A percentile compares a stretch with the other conserved stretches of the same genome.
Evolutionary conservation across 2,888 invertebrate genomes (phyloP).

Genomic region (Meiosimyza platycephala): DNA sequence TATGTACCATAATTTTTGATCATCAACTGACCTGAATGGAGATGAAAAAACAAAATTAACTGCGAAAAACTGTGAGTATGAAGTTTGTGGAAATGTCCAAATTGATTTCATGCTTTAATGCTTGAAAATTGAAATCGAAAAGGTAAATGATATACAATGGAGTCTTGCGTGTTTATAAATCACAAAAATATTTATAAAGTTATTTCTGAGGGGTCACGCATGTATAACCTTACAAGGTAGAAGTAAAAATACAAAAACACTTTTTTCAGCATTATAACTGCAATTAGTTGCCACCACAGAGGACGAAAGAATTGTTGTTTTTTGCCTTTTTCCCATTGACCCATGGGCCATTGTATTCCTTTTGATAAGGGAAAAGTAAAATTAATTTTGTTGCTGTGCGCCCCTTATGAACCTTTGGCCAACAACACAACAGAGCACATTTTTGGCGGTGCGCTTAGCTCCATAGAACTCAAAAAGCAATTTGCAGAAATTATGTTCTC

Average conservation of each 20-base stretch:
- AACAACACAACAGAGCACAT: neutral
- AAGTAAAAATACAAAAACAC: neutral
- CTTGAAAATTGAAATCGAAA: neutral
- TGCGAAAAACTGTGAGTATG: too few species aligned
- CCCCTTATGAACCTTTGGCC: too few species aligned
- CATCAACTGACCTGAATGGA: too few species aligned
- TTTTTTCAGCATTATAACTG: conserved; percentile 1
- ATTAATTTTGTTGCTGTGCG: too few species aligned
- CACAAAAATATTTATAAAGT: neutral
- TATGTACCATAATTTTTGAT: too few species aligned
- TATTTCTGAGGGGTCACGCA: neutral
- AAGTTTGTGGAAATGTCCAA: neutral
- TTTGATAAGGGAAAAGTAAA: neutral
- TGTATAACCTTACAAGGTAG: neutral
- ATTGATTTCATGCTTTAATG: conserved; percentile 7
- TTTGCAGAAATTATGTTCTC: conserved; percentile 13
- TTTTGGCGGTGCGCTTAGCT: neutral
- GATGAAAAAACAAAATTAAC: too few species aligned
- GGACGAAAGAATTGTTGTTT: neutral
- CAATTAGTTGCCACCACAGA: conserved; percentile 1
- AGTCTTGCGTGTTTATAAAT: neutral
- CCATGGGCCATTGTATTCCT: neutral
- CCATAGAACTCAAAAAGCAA: conserved; percentile 8
- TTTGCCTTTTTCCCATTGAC: neutral
- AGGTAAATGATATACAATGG: neutral